These are phyloP conservation scores for Catotricha subobsoleta DNA, from an alignment of 2,888 invertebrate genomes.

Conservation along the genomic window DNA sequence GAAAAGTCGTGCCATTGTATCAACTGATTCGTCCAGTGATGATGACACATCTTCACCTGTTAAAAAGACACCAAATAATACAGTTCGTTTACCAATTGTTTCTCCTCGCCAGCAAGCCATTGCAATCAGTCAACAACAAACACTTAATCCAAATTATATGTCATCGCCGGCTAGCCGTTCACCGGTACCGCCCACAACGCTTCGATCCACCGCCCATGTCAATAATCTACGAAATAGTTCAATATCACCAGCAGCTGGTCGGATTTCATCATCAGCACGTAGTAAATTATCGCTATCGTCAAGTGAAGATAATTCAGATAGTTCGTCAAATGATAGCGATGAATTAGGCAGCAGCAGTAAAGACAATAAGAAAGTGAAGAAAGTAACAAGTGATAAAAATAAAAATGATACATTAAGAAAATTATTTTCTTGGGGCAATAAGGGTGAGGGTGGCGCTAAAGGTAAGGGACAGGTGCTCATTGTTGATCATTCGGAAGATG, in stretches of 20 bases:
- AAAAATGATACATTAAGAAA: slow-evolving; percentile 49
- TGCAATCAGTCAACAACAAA: no score
- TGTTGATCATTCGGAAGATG: slow-evolving; percentile 40
- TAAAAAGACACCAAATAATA: slow-evolving; percentile 21
- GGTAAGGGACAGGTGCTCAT: slow-evolving; percentile 56
- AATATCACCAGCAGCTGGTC: not conserved
- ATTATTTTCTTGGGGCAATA: slow-evolving; percentile 45
- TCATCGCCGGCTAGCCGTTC: no score
- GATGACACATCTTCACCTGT: slow-evolving; percentile 23
- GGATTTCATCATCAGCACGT: not conserved
- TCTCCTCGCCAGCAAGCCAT: no score
- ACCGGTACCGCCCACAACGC: no score
- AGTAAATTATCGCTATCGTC: not conserved
- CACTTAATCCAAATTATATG: no score
- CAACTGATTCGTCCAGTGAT: slow-evolving; percentile 15
- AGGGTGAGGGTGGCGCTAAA: slow-evolving; percentile 53
- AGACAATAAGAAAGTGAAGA: slow-evolving; percentile 1
- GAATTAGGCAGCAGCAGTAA: slow-evolving; percentile 9
- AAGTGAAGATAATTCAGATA: not conserved
- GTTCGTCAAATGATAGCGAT: slow-evolving; percentile 15
- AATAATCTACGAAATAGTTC: not conserved
- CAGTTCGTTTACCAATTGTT: no score
- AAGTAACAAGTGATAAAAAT: slow-evolving; percentile 42
- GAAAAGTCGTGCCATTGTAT: slow-evolving; percentile 17
- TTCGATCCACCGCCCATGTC: no score